phyloP scores from a whole-genome alignment of 1,140 invertebrate species.

The Saccostrea echinata region DNA sequence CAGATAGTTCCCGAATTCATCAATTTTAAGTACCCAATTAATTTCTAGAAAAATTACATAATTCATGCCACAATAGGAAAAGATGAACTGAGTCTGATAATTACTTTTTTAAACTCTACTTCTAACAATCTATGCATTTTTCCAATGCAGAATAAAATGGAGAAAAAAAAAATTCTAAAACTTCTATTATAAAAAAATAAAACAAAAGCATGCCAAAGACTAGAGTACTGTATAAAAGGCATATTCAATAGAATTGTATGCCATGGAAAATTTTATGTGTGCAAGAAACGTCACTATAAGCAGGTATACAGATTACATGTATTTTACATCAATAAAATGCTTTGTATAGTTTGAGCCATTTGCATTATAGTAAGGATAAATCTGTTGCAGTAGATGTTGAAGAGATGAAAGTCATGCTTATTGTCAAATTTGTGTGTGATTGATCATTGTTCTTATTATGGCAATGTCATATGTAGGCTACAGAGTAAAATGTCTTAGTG shows the following conservation, averaged over 20 bases:
- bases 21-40: not conserved
- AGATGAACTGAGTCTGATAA: not conserved
- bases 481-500: not conserved
- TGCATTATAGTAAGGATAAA: no score
- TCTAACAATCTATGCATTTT: constrained; percentile 2
- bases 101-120: not conserved
- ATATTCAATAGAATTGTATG: not conserved
- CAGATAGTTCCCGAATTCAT: not conserved
- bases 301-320: not conserved
- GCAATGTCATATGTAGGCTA: not conserved
- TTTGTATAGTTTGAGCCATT: not conserved
- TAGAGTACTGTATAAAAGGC: not conserved
- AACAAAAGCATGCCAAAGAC: not conserved
- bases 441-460: not conserved
- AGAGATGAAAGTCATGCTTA: not conserved
- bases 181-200: not conserved
- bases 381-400: not conserved
- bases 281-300: not conserved
- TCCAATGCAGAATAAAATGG: not conserved
- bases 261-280: not conserved
- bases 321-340: not conserved
- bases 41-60: constrained; percentile 6
- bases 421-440: not conserved
- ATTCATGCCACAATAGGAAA: not conserved
- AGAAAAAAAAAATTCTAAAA: not conserved